Evolutionary conservation across 2,888 invertebrate genomes (phyloP).

Genomic region (Acrocyrtus sp.): DNA sequence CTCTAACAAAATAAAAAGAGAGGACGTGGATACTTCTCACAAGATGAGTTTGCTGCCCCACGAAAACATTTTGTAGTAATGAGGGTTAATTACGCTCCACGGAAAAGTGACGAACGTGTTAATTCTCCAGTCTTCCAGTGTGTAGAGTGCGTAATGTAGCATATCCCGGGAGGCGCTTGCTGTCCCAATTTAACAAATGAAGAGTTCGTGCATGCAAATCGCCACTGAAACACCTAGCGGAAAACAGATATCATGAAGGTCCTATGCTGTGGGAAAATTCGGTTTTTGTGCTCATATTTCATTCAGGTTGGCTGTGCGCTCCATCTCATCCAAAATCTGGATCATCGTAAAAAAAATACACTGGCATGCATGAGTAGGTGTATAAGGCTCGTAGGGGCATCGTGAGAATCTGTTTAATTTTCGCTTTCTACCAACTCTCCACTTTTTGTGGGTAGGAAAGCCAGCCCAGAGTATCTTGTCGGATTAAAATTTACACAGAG

Average conservation of each 20-base stretch:
- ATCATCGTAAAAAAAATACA: no score
- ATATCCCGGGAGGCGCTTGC: slow-evolving; percentile 49
- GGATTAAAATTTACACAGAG: no score
- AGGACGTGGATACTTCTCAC: slow-evolving; percentile 12
- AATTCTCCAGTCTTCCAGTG: slow-evolving; percentile 21
- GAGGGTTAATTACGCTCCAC: slow-evolving; percentile 25
- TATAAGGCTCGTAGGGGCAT: no score
- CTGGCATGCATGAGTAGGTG: no score
- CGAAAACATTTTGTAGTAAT: no score
- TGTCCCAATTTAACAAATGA: slow-evolving; percentile 15
- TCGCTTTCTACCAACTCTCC: no score
- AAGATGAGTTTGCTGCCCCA: slow-evolving; percentile 12
- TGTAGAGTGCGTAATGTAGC: slow-evolving; percentile 38
- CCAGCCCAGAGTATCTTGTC: no score
- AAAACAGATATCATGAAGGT: slow-evolving; percentile 1
- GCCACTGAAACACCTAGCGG: no score
- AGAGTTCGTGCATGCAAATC: slow-evolving; percentile 46
- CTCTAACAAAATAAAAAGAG: neutral
- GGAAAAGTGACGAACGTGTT: slow-evolving; percentile 38
- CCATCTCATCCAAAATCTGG: no score
- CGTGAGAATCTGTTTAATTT: no score
- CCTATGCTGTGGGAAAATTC: slow-evolving; percentile 31
- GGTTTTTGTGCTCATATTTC: neutral
- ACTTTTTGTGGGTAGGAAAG: no score
- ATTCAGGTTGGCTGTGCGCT: no score